Percentiles rank a stretch among this genome's conserved stretches.
phyloP scores from a whole-genome alignment of 1,140 invertebrate genomes.

The Pogonomyrmex barbatus region DNA sequence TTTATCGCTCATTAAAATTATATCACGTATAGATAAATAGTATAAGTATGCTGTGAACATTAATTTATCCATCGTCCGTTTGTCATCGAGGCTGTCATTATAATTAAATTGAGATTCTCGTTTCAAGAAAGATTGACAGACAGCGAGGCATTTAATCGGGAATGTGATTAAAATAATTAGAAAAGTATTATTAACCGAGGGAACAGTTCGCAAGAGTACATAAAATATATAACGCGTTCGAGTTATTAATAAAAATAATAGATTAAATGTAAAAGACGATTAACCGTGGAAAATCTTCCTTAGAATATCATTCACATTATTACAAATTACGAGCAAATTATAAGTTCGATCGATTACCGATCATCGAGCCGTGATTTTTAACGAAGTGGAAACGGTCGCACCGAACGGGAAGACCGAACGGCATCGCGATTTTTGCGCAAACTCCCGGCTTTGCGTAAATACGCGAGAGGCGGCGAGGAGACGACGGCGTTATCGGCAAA shows the following conservation, averaged over 20 bases:
- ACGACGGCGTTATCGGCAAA: constrained; percentile 22
- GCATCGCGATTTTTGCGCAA: neutral
- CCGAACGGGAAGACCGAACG: neutral
- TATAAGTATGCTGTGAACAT: neutral
- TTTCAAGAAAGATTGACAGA: neutral
- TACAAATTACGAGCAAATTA: neutral
- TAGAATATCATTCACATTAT: neutral
- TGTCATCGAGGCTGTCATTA: neutral
- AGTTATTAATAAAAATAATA: constrained; percentile 19
- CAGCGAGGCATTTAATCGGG: neutral
- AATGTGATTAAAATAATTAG: neutral
- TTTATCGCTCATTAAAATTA: neutral
- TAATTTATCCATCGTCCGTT: neutral
- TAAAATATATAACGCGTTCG: neutral
- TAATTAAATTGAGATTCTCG: neutral
- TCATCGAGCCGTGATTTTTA: neutral
- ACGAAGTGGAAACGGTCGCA: neutral
- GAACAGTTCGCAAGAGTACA: neutral
- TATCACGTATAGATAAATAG: neutral
- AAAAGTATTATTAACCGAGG: constrained; percentile 6
- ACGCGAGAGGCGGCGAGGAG: neutral
- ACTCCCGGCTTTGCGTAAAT: neutral
- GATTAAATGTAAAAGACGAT: neutral
- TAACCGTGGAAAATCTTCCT: neutral
- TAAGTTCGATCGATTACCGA: neutral